Percentiles rank a stretch among this genome's conserved stretches.
Evolutionary conservation across 2,113 vertebrate species (phyloP).

Genomic region (Sylvilagus bachmani): DNA sequence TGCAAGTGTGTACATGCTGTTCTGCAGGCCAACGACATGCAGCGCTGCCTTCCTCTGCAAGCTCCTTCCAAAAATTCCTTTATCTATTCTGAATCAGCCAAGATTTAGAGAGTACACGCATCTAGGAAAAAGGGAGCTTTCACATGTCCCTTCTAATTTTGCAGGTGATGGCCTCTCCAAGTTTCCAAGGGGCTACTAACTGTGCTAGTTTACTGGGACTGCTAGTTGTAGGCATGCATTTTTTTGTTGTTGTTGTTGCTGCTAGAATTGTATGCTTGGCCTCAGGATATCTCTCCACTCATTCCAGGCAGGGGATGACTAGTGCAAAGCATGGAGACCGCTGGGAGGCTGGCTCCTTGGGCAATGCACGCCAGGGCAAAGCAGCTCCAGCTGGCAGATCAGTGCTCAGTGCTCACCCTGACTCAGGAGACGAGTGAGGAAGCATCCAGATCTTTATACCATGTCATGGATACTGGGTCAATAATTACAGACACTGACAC

Average conservation of each 20-base stretch:
- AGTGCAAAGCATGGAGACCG: background rate
- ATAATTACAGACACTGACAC: background rate
- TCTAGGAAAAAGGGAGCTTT: background rate
- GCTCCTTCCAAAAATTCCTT: constrained; percentile 54
- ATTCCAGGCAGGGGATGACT: background rate
- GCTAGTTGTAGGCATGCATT: background rate
- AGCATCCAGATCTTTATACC: background rate
- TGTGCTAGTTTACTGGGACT: background rate
- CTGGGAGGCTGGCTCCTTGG: background rate
- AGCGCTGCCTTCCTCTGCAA: constrained; percentile 3
- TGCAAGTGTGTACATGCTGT: constrained; percentile 63
- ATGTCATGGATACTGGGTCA: background rate
- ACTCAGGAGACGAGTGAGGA: background rate
- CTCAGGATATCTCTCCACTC: background rate
- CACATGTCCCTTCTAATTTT: constrained; percentile 34
- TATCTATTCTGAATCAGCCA: constrained; percentile 16
- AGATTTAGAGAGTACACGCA: constrained; percentile 50
- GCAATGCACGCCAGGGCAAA: background rate
- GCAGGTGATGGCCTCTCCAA: background rate
- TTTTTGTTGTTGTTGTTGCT: background rate
- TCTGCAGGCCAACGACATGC: constrained; percentile 34
- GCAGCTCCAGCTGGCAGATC: background rate
- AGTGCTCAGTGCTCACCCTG: background rate
- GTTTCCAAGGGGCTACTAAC: background rate
- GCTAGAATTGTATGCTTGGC: background rate